phyloP scores from a whole-genome alignment of 2,797 vertebrate genomes.

The Syngnathus acus region DNA sequence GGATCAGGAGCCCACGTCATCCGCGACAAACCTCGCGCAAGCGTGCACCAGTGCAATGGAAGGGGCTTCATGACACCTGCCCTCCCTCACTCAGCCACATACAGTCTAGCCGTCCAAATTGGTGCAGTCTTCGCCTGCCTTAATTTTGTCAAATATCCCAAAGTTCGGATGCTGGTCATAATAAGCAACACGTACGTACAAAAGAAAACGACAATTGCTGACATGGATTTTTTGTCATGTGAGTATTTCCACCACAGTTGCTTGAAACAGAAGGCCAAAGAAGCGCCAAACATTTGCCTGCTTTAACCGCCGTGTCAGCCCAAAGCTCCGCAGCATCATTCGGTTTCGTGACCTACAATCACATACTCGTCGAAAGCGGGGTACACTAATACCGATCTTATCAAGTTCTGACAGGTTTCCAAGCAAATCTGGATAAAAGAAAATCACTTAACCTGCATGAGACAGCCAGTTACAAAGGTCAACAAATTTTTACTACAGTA shows the following conservation, averaged over 20 bases:
- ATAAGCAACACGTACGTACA: slow-evolving; percentile 14
- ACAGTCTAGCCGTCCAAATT: slow-evolving; percentile 51
- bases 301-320: slow-evolving; percentile 23
- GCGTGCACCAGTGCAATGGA: slow-evolving; percentile 42
- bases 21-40: slow-evolving; percentile 39
- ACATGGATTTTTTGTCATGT: slow-evolving; percentile 9
- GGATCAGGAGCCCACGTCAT: slow-evolving; percentile 73
- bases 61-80: slow-evolving; percentile 51
- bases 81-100: slow-evolving; percentile 3
- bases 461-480: too few relatives aligned
- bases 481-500: too few relatives aligned
- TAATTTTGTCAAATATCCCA: slow-evolving; percentile 40
- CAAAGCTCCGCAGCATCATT: slow-evolving; percentile 14
- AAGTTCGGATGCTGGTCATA: slow-evolving; percentile 24
- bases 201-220: slow-evolving; percentile 6
- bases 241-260: slow-evolving; percentile 11
- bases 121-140: slow-evolving; percentile 42
- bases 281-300: background rate
- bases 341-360: slow-evolving; percentile 29
- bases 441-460: background rate
- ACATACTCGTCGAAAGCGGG: slow-evolving; percentile 21
- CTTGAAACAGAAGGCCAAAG: slow-evolving; percentile 23
- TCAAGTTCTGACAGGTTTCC: background rate
- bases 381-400: background rate
- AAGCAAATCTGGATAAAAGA: background rate